phyloP scores from a whole-genome alignment of 2,888 invertebrate species.

The Noctua pronuba region DNA sequence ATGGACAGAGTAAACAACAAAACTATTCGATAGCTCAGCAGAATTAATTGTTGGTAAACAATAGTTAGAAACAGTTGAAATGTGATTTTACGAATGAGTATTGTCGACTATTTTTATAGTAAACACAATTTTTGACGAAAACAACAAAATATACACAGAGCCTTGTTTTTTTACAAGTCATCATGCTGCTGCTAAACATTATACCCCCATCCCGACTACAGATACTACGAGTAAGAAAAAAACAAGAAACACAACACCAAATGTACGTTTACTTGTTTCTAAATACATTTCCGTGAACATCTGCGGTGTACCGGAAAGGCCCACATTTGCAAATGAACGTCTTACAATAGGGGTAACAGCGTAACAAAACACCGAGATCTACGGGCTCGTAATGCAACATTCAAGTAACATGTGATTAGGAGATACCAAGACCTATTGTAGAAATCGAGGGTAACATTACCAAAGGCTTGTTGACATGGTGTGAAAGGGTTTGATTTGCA shows the following conservation, averaged over 20 bases:
- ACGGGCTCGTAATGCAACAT: constrained; percentile 31
- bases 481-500: constrained; percentile 16
- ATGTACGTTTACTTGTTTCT: constrained; percentile 29
- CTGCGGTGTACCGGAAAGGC: constrained; percentile 71
- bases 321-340: constrained; percentile 66
- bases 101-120: constrained; percentile 1
- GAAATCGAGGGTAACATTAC: constrained; percentile 18
- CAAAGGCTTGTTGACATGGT: neutral
- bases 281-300: constrained; percentile 60
- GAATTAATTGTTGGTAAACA: constrained; percentile 29
- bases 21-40: constrained; percentile 1
- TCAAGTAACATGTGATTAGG: constrained; percentile 18
- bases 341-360: constrained; percentile 65
- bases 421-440: constrained; percentile 33
- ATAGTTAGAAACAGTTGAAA: neutral
- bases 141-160: neutral
- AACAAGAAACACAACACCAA: constrained; percentile 28
- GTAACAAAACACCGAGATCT: constrained; percentile 52
- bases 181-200: neutral
- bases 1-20: neutral
- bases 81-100: neutral
- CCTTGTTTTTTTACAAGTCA: neutral
- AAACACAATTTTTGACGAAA: constrained; percentile 1
- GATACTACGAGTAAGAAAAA: neutral
- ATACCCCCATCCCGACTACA: neutral